A percentile compares a stretch with the other conserved stretches of the same genome.
Evolutionary conservation across 2,113 vertebrate species (phyloP).

Genomic region (Phylloscopus trochilus): DNA sequence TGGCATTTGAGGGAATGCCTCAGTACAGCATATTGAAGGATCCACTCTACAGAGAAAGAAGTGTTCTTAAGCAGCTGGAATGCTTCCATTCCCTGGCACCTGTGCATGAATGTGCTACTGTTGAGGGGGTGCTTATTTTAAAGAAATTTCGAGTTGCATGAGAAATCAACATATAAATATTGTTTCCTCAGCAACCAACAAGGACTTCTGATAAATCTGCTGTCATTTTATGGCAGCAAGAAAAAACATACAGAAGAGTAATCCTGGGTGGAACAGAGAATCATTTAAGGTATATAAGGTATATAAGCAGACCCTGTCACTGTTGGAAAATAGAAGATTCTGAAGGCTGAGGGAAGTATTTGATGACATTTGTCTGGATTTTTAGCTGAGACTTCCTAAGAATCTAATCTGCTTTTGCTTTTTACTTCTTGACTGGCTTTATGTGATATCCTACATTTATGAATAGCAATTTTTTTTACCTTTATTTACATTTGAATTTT

Average conservation of each 20-base stretch:
- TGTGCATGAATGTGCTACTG: background rate
- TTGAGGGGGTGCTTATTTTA: background rate
- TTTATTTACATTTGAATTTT: background rate
- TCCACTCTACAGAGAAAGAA: background rate
- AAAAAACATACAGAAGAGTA: background rate
- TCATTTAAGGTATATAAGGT: background rate
- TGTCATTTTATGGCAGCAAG: background rate
- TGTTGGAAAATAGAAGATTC: background rate
- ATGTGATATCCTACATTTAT: background rate
- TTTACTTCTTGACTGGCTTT: background rate
- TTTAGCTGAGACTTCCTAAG: background rate
- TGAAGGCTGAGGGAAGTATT: background rate
- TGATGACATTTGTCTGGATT: background rate
- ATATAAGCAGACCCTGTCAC: background rate
- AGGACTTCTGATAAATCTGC: background rate
- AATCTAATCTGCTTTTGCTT: background rate
- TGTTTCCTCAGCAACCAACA: constrained; percentile 25
- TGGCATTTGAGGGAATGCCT: constrained; percentile 14
- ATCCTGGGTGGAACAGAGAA: background rate
- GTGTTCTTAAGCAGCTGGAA: background rate
- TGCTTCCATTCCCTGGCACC: background rate
- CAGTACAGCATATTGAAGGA: background rate
- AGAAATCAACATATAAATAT: background rate
- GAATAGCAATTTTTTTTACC: background rate
- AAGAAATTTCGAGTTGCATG: background rate